A percentile compares a stretch with the other conserved stretches of the same genome.
Conservation (phyloP, 1,140 invertebrate species). For the Lysiphlebus fabarum region DNA sequence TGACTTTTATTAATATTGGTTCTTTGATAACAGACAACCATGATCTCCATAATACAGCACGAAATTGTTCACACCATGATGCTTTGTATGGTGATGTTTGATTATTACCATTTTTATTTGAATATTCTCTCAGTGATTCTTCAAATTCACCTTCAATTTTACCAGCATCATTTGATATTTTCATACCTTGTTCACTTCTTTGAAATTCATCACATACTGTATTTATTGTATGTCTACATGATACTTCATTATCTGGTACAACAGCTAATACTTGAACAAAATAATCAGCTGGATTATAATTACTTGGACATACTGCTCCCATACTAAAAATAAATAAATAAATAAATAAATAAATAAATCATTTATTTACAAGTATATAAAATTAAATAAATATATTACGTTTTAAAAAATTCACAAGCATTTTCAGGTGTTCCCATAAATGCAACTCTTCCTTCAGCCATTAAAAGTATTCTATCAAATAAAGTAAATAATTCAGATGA, state of each 20-base stretch:
- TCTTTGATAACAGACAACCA: constrained; percentile 86
- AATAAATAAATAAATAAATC: constrained; percentile 2
- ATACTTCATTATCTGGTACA: constrained; percentile 75
- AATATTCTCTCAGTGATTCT: constrained; percentile 27
- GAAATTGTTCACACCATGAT: constrained; percentile 83
- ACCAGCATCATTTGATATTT: constrained; percentile 58
- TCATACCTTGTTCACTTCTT: constrained; percentile 61
- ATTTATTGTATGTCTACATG: constrained; percentile 70
- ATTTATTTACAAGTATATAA: constrained; percentile 1
- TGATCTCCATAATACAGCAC: constrained; percentile 84
- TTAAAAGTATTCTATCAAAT: constrained; percentile 86
- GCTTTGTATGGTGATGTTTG: constrained; percentile 73
- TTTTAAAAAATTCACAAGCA: constrained; percentile 78
- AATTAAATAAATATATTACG: constrained; percentile 59
- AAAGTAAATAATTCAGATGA: constrained; percentile 89
- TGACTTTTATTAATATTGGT: constrained; percentile 83
- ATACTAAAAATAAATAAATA: constrained; percentile 54
- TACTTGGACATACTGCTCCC: constrained; percentile 73
- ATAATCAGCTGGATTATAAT: constrained; percentile 95
- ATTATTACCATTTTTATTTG: background rate
- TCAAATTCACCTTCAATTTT: constrained; percentile 44
- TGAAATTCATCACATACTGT: constrained; percentile 76
- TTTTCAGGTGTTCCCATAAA: constrained; percentile 81
- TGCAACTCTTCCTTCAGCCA: constrained; percentile 89
- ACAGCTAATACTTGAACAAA: constrained; percentile 89